phyloP scores from a whole-genome alignment of 1,140 invertebrate genomes.

The Lepidurus packardi region DNA sequence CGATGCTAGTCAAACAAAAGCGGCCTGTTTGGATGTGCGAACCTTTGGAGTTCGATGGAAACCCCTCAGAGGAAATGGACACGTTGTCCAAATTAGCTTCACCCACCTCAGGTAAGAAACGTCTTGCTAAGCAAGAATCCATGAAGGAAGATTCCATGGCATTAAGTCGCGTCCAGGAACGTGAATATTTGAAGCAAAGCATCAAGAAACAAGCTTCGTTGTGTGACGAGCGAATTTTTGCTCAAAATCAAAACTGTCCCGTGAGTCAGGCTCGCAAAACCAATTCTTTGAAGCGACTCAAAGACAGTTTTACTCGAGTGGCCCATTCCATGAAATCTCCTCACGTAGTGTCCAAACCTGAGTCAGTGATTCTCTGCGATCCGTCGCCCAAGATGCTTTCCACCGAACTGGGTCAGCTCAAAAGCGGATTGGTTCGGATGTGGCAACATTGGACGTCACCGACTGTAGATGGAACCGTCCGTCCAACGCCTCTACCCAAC shows the following conservation, averaged over 20 bases:
- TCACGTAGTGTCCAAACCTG: neutral
- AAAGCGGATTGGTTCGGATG: conserved; percentile 11
- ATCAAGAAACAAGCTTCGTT: conserved; percentile 82
- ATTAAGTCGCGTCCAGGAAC: conserved; percentile 69
- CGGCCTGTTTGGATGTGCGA: conserved; percentile 63
- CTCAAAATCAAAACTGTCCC: conserved; percentile 46
- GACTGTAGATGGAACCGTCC: neutral
- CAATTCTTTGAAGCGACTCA: conserved; percentile 27
- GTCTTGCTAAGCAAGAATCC: conserved; percentile 72
- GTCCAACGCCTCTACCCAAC: neutral
- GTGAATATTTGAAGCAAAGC: conserved; percentile 72
- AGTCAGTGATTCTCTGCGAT: neutral
- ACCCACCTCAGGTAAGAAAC: neutral
- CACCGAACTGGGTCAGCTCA: conserved; percentile 1
- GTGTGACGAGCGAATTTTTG: conserved; percentile 77
- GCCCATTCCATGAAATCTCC: conserved; percentile 26
- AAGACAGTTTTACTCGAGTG: conserved; percentile 25
- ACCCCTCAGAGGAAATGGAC: neutral
- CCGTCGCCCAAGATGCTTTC: neutral
- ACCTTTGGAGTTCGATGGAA: conserved; percentile 23
- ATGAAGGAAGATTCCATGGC: conserved; percentile 82
- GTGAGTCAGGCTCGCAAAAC: conserved; percentile 11
- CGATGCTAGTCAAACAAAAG: conserved; percentile 70
- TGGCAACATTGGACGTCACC: conserved; percentile 1
- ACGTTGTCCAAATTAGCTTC: neutral